Conservation (phyloP, 2,797 vertebrate species). For the Alectoris magna region DNA sequence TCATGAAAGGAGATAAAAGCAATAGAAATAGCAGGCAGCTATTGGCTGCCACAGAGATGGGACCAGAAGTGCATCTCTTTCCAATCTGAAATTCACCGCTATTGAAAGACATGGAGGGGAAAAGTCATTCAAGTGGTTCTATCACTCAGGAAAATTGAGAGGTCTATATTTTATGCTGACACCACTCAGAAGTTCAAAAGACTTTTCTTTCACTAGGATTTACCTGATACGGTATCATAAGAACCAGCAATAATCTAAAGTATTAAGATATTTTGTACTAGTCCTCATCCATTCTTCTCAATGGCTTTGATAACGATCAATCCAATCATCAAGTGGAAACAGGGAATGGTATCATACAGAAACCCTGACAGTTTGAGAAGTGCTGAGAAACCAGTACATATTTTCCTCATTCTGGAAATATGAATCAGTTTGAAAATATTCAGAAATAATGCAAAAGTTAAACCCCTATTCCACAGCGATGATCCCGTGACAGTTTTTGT, state of each 20-base stretch:
- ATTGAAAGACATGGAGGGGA: neutral
- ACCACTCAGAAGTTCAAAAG: fast-evolving
- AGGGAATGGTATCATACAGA: neutral
- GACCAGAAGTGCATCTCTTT: fast-evolving
- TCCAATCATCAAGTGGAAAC: neutral
- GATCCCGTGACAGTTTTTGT: neutral
- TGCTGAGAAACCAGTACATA: neutral
- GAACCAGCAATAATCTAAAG: neutral
- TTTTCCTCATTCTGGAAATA: neutral
- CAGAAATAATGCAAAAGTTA: neutral
- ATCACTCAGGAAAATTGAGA: neutral
- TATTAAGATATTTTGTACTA: neutral
- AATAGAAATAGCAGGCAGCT: neutral
- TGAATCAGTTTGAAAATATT: neutral
- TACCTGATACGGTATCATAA: neutral
- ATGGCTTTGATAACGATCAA: neutral
- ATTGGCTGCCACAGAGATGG: neutral
- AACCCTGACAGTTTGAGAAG: neutral
- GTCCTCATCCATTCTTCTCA: neutral
- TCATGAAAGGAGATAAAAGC: neutral
- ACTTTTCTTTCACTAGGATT: neutral
- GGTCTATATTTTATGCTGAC: neutral
- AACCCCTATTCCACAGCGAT: neutral
- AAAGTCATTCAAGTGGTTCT: neutral
- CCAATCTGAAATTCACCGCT: neutral